phyloP scores from a whole-genome alignment of 2,797 vertebrate species.

The Galago senegalensis region DNA sequence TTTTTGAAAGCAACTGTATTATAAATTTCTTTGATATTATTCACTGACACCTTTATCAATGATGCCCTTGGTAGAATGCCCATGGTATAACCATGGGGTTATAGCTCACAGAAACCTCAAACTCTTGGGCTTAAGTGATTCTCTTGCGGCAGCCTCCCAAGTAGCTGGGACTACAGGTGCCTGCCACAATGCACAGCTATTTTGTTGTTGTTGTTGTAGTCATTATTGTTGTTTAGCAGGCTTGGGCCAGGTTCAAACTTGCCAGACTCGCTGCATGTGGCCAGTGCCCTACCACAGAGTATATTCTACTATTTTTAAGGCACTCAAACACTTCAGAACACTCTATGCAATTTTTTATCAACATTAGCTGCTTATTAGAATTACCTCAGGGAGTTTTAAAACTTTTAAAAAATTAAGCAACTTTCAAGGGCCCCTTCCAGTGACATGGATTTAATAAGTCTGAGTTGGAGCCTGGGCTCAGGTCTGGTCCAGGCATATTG shows the following conservation, averaged over 20 bases:
- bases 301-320: neutral
- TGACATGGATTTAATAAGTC: neutral
- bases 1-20: neutral
- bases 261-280: too few relatives aligned
- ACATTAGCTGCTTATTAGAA: neutral
- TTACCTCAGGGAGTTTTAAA: neutral
- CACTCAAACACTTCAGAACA: neutral
- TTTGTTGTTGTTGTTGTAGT: too few relatives aligned
- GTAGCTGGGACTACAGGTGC: too few relatives aligned
- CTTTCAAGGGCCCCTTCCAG: neutral
- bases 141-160: neutral
- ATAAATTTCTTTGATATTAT: slow-evolving; percentile 4
- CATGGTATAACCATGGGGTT: too few relatives aligned
- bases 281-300: too few relatives aligned
- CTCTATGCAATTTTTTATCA: neutral
- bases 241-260: too few relatives aligned
- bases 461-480: neutral
- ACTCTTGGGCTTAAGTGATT: neutral
- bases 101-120: too few relatives aligned
- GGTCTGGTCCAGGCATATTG: neutral
- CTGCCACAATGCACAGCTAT: too few relatives aligned
- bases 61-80: neutral
- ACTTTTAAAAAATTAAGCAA: neutral
- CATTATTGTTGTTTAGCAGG: too few relatives aligned
- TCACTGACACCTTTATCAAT: neutral